These are phyloP conservation scores for Erethizon dorsatum DNA, from an alignment of 2,797 vertebrate species.

Conservation along the genomic window DNA sequence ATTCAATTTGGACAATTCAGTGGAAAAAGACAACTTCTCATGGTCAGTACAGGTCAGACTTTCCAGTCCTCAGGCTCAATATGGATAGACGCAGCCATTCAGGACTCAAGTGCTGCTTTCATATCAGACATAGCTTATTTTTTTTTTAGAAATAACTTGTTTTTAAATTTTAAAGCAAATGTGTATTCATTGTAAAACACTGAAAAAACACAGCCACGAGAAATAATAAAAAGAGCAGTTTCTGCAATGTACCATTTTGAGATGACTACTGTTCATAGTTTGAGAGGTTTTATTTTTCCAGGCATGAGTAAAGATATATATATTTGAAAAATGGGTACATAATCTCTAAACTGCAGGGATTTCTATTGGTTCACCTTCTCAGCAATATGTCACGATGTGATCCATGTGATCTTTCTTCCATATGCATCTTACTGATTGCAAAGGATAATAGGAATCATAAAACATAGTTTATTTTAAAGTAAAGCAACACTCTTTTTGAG, in stretches of 20 bases:
- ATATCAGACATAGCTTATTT: not conserved
- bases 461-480: slow-evolving; percentile 61
- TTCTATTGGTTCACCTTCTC: not conserved
- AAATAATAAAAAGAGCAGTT: not conserved
- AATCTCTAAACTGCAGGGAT: not conserved
- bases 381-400: not conserved
- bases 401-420: not conserved
- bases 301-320: not conserved
- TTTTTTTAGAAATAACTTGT: slow-evolving; percentile 1
- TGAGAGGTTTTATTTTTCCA: not conserved
- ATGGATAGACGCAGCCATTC: not conserved
- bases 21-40: not conserved
- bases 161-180: slow-evolving; percentile 62
- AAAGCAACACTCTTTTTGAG: not conserved
- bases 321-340: not conserved
- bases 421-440: not conserved
- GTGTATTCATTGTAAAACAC: slow-evolving; percentile 1
- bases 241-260: not conserved
- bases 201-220: slow-evolving; percentile 41
- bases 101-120: not conserved
- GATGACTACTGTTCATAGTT: not conserved
- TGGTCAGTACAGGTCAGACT: not conserved
- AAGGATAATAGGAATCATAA: not conserved
- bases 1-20: not conserved
- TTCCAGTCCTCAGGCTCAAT: not conserved